Evolutionary conservation across 2,888 invertebrate genomes (phyloP), one percentile per base, ranked within the genome.

Genomic region (Cremastobaeus sp.): DNA sequence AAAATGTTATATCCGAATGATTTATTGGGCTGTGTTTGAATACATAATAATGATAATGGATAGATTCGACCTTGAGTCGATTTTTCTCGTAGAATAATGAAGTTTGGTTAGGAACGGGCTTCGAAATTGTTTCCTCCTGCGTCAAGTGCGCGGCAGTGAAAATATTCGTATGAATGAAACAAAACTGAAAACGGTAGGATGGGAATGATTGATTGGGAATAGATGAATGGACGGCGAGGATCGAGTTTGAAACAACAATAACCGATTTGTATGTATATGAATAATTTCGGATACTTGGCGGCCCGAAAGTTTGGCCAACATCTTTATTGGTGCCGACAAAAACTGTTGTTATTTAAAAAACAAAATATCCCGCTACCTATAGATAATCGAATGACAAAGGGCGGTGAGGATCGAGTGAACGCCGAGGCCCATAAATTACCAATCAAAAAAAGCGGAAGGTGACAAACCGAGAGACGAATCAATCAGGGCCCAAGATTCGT

Each of bases 401-500:
- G 43, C 55, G 32, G 12, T 9, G 32, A 1, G 41, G 14, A 35
- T n/a, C n/a, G n/a, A n/a, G n/a, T n/a, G n/a, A n/a, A n/a, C n/a
- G n/a, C n/a, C n/a, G n/a, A n/a, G n/a, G n/a, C n/a, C n/a, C n/a
- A 55, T 55, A 55, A 55, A 43, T 55, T 30, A 55, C 11, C 20
- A 17, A 3, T 6, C 18, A 20, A 34, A 34, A 17, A 50, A 20
- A 9, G 11, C 6, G 34, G 25, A 43, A 43, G n/a, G 25, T 12
- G 14, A 11, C 35, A 14, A 25, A 1, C 17, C 35, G 37, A 37
- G n/a, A 17, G 6, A 17, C 1, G n/a, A 15, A 37, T 47, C 60
- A 12, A 43, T 47, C 41, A 52, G 41, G 21, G 30, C 1, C 30
- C 12, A 20, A 18, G 32, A 45, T 60, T 50, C 43, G 39, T 65